A percentile compares a stretch with the other conserved stretches of the same genome.
Evolutionary conservation across 2,888 invertebrate genomes (phyloP).

Genomic region (Drosophila affinis): DNA sequence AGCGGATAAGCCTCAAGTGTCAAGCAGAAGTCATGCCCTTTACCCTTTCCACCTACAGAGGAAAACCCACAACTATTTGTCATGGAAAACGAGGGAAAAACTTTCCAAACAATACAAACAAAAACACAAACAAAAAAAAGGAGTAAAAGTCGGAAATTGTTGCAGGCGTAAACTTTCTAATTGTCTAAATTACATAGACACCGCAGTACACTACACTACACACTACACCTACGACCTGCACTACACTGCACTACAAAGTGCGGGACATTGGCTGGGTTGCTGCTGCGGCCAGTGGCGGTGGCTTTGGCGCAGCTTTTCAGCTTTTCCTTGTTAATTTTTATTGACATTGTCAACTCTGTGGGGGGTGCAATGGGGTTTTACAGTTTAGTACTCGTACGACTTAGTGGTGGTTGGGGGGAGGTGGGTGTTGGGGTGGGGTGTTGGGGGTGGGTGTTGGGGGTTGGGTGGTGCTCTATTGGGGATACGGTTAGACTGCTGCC

Average conservation of each 20-base stretch:
- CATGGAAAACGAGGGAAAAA: constrained; percentile 60
- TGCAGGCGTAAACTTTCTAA: constrained; percentile 65
- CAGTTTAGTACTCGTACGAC: neutral
- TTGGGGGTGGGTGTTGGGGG: neutral
- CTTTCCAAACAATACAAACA: constrained; percentile 32
- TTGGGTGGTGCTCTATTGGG: neutral
- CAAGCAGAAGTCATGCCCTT: neutral
- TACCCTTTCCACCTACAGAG: neutral
- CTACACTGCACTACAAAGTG: neutral
- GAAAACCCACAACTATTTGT: constrained; percentile 48
- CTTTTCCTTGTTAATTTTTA: constrained; percentile 60
- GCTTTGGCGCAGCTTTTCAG: constrained; percentile 52
- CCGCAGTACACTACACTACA: constrained; percentile 23
- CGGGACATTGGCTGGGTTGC: neutral
- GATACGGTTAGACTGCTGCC: neutral
- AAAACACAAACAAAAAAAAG: constrained; percentile 47
- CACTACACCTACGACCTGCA: constrained; percentile 39
- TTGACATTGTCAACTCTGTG: constrained; percentile 47
- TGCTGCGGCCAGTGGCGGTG: constrained; percentile 46
- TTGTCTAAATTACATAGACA: constrained; percentile 68
- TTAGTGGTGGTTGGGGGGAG: neutral
- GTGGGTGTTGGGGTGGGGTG: neutral
- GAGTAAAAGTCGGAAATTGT: constrained; percentile 54
- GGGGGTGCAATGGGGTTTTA: neutral
- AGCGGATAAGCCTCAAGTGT: constrained; percentile 1